Evolutionary conservation across 2,113 vertebrate species (phyloP).

Genomic region (Chiloscyllium plagiosum): DNA sequence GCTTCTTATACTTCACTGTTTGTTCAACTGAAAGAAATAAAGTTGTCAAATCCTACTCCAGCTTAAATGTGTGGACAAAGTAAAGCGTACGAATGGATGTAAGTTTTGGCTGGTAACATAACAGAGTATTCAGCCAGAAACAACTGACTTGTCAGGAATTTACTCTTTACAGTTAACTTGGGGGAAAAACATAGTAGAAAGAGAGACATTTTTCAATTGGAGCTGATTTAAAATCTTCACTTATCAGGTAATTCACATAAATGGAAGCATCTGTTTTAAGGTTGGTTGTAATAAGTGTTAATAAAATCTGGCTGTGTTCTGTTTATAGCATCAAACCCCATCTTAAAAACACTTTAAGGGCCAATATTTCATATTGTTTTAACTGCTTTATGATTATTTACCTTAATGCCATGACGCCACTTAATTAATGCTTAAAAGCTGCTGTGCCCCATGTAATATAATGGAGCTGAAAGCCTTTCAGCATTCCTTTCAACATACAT

Average conservation of each 20-base stretch:
- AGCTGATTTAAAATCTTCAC: background rate
- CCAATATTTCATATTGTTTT: slow-evolving; percentile 30
- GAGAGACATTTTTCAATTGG: background rate
- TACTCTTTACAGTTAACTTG: background rate
- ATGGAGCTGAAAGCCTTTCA: background rate
- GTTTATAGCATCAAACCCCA: slow-evolving; percentile 4
- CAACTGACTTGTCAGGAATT: background rate
- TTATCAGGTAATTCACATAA: slow-evolving; percentile 37
- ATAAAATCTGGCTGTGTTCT: slow-evolving; percentile 24
- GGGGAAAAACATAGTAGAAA: background rate
- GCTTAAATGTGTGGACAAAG: background rate
- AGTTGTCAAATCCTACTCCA: background rate
- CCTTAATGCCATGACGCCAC: slow-evolving; percentile 22
- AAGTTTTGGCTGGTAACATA: background rate
- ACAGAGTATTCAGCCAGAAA: background rate
- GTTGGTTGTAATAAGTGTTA: slow-evolving; percentile 20
- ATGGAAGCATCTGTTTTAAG: slow-evolving; percentile 25
- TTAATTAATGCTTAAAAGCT: slow-evolving; percentile 31
- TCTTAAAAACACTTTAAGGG: slow-evolving; percentile 23
- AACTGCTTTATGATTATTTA: slow-evolving; percentile 27
- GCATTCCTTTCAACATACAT: slow-evolving; percentile 13
- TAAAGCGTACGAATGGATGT: background rate
- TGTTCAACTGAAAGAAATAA: slow-evolving; percentile 20
- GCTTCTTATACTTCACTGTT: background rate
- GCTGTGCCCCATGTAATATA: background rate